Percentiles rank a stretch among this genome's conserved stretches.
phyloP scores from a whole-genome alignment of 1,140 invertebrate species.

The Andricus grossulariae region DNA sequence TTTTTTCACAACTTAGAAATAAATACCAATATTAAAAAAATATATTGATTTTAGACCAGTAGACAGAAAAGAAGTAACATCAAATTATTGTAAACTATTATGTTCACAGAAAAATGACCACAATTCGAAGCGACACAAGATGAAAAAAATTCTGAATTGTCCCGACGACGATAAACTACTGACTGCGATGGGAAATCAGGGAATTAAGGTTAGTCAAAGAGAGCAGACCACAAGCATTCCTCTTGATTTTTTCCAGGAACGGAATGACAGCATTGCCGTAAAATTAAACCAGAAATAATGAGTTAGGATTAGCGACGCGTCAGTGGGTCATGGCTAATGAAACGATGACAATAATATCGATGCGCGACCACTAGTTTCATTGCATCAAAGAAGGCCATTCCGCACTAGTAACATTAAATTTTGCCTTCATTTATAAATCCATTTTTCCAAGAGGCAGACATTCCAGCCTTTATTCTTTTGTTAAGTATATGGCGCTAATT shows the following conservation, averaged over 20 bases:
- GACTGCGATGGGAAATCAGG: too few relatives aligned
- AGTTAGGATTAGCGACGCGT: conserved; percentile 9
- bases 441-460: too few relatives aligned
- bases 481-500: neutral
- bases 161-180: neutral
- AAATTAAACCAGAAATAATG: conserved; percentile 21
- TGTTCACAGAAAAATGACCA: too few relatives aligned
- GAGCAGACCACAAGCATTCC: neutral
- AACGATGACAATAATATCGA: conserved; percentile 24
- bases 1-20: too few relatives aligned
- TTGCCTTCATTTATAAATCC: neutral
- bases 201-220: conserved; percentile 8
- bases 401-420: neutral
- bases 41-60: too few relatives aligned
- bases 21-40: too few relatives aligned
- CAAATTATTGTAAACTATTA: too few relatives aligned
- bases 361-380: neutral
- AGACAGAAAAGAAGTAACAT: too few relatives aligned
- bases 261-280: neutral
- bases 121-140: too few relatives aligned
- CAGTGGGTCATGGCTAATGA: conserved; percentile 29
- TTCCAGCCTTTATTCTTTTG: too few relatives aligned
- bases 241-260: neutral
- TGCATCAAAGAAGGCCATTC: neutral
- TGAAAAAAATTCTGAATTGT: too few relatives aligned